A percentile compares a stretch with the other conserved stretches of the same genome.
Conservation (phyloP, 2,888 invertebrate genomes). For the Drosophila meridiana region DNA sequence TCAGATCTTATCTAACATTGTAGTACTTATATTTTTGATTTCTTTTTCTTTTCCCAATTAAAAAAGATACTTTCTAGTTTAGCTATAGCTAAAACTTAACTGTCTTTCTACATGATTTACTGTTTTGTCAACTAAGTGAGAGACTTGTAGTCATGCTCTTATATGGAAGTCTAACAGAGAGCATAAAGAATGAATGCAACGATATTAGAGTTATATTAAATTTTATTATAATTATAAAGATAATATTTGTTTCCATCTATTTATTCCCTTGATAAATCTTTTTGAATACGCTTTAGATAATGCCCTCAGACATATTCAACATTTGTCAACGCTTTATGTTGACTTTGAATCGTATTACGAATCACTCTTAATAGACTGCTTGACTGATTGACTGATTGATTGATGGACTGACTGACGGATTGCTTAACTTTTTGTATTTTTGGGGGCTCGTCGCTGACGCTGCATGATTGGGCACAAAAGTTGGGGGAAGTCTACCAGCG, state of each 20-base stretch:
- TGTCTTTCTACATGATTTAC: background rate
- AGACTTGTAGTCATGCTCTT: background rate
- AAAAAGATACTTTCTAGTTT: background rate
- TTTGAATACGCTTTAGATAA: background rate
- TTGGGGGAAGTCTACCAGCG: background rate
- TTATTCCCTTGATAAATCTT: background rate
- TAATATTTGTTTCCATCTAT: background rate
- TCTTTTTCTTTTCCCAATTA: background rate
- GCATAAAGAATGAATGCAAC: no score
- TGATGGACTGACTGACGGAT: background rate
- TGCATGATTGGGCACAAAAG: slow-evolving; percentile 36
- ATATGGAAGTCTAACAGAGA: background rate
- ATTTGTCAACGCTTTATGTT: slow-evolving; percentile 9
- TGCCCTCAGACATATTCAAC: slow-evolving; percentile 20
- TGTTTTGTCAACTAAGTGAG: background rate
- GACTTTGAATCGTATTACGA: slow-evolving; percentile 44
- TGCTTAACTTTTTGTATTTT: slow-evolving; percentile 27
- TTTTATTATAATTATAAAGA: background rate
- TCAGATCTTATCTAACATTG: background rate
- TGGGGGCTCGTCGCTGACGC: slow-evolving; percentile 53
- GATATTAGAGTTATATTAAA: background rate
- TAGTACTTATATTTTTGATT: background rate
- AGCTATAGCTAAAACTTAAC: background rate
- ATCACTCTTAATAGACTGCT: background rate
- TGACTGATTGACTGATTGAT: background rate